These are phyloP conservation scores for Rhegmatorhina hoffmannsi DNA, from an alignment of 2,113 vertebrate species.

Conservation along the genomic window DNA sequence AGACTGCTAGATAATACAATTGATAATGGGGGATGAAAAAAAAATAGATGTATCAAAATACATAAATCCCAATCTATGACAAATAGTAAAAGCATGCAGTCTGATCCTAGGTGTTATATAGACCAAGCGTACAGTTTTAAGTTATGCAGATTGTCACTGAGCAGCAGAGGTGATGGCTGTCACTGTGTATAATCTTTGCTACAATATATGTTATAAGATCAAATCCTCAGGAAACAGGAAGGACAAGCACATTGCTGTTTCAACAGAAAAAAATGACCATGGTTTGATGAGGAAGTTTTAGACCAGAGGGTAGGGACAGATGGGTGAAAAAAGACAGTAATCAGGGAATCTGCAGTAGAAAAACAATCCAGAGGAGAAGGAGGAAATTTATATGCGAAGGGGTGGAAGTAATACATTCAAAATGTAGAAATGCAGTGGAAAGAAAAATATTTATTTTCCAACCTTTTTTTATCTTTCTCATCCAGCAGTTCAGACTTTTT, in stretches of 20 bases:
- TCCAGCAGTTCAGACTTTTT: neutral
- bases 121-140: neutral
- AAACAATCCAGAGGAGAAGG: neutral
- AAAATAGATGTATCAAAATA: neutral
- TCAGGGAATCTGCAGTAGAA: neutral
- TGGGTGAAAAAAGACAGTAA: neutral
- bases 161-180: neutral
- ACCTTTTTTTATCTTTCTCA: neutral
- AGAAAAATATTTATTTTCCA: neutral
- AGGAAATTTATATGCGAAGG: neutral
- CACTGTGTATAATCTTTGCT: neutral
- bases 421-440: neutral
- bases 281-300: neutral
- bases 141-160: neutral
- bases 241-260: neutral
- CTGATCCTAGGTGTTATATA: neutral
- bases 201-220: neutral
- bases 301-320: neutral
- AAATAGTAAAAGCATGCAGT: neutral
- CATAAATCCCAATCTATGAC: neutral
- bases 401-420: neutral
- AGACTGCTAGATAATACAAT: neutral
- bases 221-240: neutral
- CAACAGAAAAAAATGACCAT: neutral
- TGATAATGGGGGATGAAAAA: neutral